Evolutionary conservation across 2,888 invertebrate species (phyloP), one percentile per base, ranked within the genome.

Genomic region (Achlya flavicornis): DNA sequence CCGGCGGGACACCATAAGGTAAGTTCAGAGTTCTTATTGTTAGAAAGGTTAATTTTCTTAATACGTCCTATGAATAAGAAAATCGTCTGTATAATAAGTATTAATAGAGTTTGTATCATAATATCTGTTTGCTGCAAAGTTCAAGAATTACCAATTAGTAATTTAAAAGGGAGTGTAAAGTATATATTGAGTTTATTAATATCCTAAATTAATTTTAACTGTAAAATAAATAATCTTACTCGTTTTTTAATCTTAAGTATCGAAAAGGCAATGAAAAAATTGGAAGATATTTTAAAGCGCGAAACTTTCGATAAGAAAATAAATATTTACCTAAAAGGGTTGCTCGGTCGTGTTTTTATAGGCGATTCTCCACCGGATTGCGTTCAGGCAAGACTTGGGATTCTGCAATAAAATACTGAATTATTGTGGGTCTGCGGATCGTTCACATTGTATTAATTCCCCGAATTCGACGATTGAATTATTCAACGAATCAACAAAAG

Each of bases 321-420:
- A 76, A 80, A 80, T 81, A 76, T 80, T 81, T 78, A 70, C 72
- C 70, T 70, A 73, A 76, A 68, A 72, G 72, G 73, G 76, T 77
- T 77, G 73, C 74, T 73, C 68, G 72, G 74, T 72, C 65, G 70
- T 73, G 68, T 69, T 79, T 79, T 81, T 78, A 83, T 76, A 72
- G 78, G 69, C 68, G 67, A 78, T 80, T 74, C 73, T 66, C 72
- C 66, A 58, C 70, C 63, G 69, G 72, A 78, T 79, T 75, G 75
- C 68, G 68, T 75, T 75, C 65, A 65, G 70, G 65, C 65, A 72
- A 74, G 72, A 67, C 68, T 73, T 69, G 64, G 68, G 71, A 65
- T 69, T 70, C 63, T 63, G 72, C 72, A 73, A 78, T 79, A 77
- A 79, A 78, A 78, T 70, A 73, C 69, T 74, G 74, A 78, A 77